These are phyloP conservation scores for Otus scops DNA, from an alignment of 2,797 vertebrate species.

Conservation along the genomic window DNA sequence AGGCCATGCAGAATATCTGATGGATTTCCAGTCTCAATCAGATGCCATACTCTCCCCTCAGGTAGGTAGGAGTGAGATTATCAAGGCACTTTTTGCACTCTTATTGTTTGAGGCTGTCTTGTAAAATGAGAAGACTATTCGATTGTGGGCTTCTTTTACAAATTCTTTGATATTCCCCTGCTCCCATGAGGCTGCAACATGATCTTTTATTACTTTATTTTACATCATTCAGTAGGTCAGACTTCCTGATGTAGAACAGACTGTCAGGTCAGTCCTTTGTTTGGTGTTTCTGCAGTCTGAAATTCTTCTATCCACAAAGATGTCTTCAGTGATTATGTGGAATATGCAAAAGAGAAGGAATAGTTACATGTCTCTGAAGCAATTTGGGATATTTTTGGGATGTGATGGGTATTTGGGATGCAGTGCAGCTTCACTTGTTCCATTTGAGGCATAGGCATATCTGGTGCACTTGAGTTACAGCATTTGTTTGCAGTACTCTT, in stretches of 20 bases:
- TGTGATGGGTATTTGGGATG: neutral
- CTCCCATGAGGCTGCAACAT: rapidly evolving
- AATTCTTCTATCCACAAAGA: neutral
- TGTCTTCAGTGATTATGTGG: neutral
- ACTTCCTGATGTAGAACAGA: neutral
- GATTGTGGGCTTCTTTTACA: neutral
- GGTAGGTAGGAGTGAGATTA: neutral
- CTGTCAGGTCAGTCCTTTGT: neutral
- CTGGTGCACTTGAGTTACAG: no score
- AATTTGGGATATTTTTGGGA: neutral
- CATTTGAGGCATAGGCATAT: rapidly evolving
- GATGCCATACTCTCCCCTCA: neutral
- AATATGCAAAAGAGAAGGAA: neutral
- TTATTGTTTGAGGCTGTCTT: neutral
- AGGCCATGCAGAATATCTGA: neutral
- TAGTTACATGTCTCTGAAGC: neutral
- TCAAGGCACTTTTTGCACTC: neutral
- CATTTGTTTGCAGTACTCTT: neutral
- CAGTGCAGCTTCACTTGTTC: neutral
- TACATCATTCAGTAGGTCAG: neutral
- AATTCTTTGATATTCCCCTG: neutral
- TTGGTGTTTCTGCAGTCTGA: neutral
- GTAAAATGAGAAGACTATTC: neutral
- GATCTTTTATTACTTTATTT: neutral
- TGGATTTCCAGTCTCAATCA: neutral